A percentile compares a stretch with the other conserved stretches of the same genome.
These are phyloP conservation scores for Epirrita christyi DNA, from an alignment of 2,888 invertebrate species.

Conservation along the genomic window DNA sequence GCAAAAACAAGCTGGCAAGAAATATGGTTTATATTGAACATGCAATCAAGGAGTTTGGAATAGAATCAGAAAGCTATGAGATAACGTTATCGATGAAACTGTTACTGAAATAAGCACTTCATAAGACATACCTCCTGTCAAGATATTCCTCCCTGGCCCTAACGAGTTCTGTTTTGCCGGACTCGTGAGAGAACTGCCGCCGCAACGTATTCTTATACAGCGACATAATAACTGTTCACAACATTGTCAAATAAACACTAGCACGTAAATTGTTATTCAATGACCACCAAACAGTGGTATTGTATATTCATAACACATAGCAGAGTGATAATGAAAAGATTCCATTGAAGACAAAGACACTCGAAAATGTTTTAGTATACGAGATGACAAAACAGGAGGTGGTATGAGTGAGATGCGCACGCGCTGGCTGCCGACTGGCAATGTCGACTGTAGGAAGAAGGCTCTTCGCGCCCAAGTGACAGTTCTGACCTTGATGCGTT, in stretches of 20 bases:
- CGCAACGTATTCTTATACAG: slow-evolving; percentile 61
- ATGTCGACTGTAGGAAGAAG: slow-evolving; percentile 54
- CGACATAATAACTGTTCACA: slow-evolving; percentile 38
- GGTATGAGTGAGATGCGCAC: slow-evolving; percentile 53
- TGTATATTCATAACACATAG: slow-evolving; percentile 9
- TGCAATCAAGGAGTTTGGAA: neutral
- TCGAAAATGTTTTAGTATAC: slow-evolving; percentile 22
- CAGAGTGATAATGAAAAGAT: slow-evolving; percentile 32
- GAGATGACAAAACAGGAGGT: slow-evolving; percentile 32
- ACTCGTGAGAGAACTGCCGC: slow-evolving; percentile 77
- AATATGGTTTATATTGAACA: neutral
- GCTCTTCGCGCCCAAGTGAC: slow-evolving; percentile 61
- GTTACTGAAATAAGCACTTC: too few relatives aligned
- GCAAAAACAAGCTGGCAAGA: too few relatives aligned
- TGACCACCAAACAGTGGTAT: neutral
- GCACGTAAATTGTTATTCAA: slow-evolving; percentile 16
- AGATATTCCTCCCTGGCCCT: slow-evolving; percentile 72
- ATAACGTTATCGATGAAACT: too few relatives aligned
- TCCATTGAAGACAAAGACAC: slow-evolving; percentile 26
- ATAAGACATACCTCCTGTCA: slow-evolving; percentile 68
- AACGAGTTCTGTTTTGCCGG: slow-evolving; percentile 70
- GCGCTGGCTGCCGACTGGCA: slow-evolving; percentile 46
- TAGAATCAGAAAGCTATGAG: too few relatives aligned
- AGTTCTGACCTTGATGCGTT: slow-evolving; percentile 67
- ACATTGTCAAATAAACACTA: slow-evolving; percentile 19